These are phyloP conservation scores for Eumacrocentrus americanus DNA, from an alignment of 2,888 invertebrate species.

Conservation along the genomic window DNA sequence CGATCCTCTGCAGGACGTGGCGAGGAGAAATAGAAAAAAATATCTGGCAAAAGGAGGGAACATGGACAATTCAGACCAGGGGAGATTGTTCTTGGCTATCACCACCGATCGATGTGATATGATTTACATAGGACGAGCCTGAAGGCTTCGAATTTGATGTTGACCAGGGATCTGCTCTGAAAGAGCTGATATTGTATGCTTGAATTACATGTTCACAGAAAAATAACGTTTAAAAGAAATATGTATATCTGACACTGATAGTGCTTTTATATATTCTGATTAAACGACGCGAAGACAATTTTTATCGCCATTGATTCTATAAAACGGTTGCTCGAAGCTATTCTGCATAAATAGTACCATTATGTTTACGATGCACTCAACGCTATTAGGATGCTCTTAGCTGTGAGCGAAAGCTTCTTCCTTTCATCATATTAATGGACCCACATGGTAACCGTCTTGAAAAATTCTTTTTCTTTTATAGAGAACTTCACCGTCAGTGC, in stretches of 20 bases:
- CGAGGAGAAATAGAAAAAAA: slow-evolving; percentile 6
- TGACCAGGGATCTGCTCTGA: no score
- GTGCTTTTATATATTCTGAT: no score
- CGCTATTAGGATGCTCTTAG: slow-evolving; percentile 23
- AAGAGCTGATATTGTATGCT: no score
- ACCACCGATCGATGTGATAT: slow-evolving; percentile 7
- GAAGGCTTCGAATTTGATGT: slow-evolving; percentile 9
- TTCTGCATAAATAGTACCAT: slow-evolving; percentile 19
- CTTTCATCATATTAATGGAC: slow-evolving; percentile 40
- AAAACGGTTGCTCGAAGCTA: no score
- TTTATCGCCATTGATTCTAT: no score
- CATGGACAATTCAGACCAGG: neutral
- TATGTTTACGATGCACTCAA: slow-evolving; percentile 32
- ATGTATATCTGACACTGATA: no score
- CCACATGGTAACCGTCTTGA: slow-evolving; percentile 34
- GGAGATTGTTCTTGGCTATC: slow-evolving; percentile 6
- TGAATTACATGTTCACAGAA: no score
- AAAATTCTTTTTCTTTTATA: slow-evolving; percentile 29
- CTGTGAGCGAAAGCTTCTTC: slow-evolving; percentile 24
- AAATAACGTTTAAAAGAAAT: no score
- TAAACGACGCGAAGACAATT: no score
- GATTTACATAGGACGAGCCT: slow-evolving; percentile 8
- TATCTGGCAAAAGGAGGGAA: neutral
- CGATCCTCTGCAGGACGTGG: neutral
- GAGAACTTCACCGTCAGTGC: neutral